These are phyloP conservation scores for Carposina sasakii DNA, from an alignment of 1,140 invertebrate genomes.

Conservation along the genomic window DNA sequence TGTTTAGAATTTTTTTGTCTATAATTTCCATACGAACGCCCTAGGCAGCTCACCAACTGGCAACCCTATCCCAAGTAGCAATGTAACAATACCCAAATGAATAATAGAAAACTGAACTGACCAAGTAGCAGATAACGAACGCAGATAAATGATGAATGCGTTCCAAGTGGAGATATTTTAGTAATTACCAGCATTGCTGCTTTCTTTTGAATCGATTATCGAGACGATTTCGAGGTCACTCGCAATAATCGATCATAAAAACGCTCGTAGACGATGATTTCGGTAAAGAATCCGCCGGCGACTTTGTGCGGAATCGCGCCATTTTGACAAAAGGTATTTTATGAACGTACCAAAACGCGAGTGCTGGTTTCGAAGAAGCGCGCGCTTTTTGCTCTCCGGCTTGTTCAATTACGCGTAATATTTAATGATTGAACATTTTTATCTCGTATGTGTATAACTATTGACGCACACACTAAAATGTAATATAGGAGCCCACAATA, in stretches of 20 bases:
- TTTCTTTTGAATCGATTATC: conserved; percentile 30
- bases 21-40: no score
- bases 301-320: conserved; percentile 49
- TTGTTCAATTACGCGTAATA: conserved; percentile 65
- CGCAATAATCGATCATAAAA: conserved; percentile 58
- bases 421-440: conserved; percentile 69
- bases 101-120: conserved; percentile 62
- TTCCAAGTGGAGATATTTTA: conserved; percentile 43
- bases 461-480: conserved; percentile 26
- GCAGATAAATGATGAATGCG: conserved; percentile 64
- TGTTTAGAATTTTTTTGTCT: no score
- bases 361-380: conserved; percentile 55
- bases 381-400: conserved; percentile 47
- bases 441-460: conserved; percentile 39
- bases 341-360: conserved; percentile 64
- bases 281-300: conserved; percentile 55
- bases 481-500: conserved; percentile 51
- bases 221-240: no score
- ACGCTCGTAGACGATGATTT: conserved; percentile 52
- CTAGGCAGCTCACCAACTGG: no score
- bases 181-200: conserved; percentile 44
- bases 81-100: conserved; percentile 59
- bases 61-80: conserved; percentile 32
- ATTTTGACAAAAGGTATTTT: conserved; percentile 68
- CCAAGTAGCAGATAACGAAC: conserved; percentile 56